Evolutionary conservation across 1,140 invertebrate genomes (phyloP), one percentile per base, ranked within the genome.

Genomic region (Euglossa dilemma): DNA sequence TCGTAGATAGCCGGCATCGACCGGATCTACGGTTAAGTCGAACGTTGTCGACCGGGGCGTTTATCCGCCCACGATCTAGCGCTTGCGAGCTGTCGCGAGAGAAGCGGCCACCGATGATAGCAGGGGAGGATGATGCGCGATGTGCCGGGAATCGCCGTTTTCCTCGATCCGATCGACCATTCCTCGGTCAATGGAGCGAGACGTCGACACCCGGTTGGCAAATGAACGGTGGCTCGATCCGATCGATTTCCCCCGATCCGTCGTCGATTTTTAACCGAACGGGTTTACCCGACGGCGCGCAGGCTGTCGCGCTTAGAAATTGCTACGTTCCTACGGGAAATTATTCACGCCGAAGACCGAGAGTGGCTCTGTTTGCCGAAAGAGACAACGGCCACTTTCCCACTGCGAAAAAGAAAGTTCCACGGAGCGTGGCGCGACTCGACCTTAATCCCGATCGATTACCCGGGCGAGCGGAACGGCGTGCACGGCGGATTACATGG

Each of bases 61-160:
- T n/a, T 66, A 86, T 85, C 64, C 64, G 79, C 70, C 52, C 54
- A 76, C 85, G 64, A 61, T 63, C 23, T 52, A n/a, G 20, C 52
- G 52, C 12, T 54, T 14, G 52, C 56, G 56, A 57, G 20, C n/a
- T 54, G 64, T 66, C 64, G 64, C 64, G 64, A 66, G 57, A 6
- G 64, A 45, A 45, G 59, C 59, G 59, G 59, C n/a, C 9, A 12
- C n/a, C 56, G 71, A 73, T 73, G 71, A 73, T 73, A 54, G 54
- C 71, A 73, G 52, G 23, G 28, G 36, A 73, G n/a, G 67, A 67
- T 67, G 66, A 67, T 47, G 52, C 23, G 52, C 71, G 71, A 73
- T 56, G 71, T 57, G 71, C 52, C 28, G 54, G 71, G 47, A 36
- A 73, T 73, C 23, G 45, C 71, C 71, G 25, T 28, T 73, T 73